Evolutionary conservation across 2,797 vertebrate species (phyloP).

Genomic region (Alectoris magna): DNA sequence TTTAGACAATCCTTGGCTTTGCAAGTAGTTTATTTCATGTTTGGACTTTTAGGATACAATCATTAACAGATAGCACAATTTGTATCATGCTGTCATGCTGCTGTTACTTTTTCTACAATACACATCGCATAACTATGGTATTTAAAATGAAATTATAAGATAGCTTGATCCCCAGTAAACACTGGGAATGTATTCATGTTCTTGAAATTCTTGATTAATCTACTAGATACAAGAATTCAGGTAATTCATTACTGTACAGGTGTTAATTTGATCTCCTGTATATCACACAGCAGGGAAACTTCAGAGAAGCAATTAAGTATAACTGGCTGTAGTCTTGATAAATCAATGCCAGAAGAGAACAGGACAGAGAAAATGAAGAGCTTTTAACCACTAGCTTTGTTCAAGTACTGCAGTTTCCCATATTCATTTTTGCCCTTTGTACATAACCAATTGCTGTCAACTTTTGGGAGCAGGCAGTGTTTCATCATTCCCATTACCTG

Average conservation of each 20-base stretch:
- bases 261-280: neutral
- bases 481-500: neutral
- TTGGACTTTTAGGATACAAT: neutral
- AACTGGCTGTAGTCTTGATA: neutral
- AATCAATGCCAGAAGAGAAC: neutral
- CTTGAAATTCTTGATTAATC: neutral
- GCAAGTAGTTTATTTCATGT: neutral
- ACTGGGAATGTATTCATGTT: neutral
- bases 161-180: neutral
- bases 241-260: neutral
- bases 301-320: neutral
- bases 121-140: neutral
- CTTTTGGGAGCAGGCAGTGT: neutral
- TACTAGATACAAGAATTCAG: neutral
- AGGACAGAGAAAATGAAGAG: neutral
- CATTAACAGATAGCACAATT: neutral
- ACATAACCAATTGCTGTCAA: accelerated
- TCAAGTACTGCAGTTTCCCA: neutral
- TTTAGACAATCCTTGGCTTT: neutral
- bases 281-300: neutral
- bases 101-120: neutral
- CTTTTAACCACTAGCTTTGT: neutral
- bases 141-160: neutral
- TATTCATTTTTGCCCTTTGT: neutral
- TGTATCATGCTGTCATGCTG: neutral